Conservation (phyloP, 1,140 invertebrate species). For the Neuroterus valhalla region DNA sequence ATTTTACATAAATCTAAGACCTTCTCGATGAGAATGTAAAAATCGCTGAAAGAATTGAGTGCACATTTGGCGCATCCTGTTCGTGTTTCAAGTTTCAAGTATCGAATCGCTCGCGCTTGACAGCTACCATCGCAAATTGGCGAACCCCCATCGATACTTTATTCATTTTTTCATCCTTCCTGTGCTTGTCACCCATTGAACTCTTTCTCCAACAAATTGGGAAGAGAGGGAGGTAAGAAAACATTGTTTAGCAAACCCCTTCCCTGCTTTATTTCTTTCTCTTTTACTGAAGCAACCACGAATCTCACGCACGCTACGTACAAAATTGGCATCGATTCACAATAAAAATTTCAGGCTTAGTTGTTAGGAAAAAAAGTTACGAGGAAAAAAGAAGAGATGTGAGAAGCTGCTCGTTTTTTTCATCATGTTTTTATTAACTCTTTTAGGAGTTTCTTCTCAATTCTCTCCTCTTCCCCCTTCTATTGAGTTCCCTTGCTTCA, state of each 20-base stretch:
- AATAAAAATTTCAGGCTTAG: constrained; percentile 32
- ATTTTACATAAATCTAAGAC: neutral
- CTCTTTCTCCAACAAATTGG: neutral
- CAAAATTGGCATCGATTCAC: constrained; percentile 3
- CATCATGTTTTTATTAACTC: neutral
- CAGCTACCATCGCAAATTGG: neutral
- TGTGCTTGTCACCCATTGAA: neutral
- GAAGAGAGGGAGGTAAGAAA: neutral
- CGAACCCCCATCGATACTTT: neutral
- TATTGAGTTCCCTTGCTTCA: constrained; percentile 4
- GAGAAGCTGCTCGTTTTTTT: constrained; percentile 18
- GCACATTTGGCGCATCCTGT: neutral
- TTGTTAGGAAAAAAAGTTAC: constrained; percentile 31
- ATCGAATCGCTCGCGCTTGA: too few relatives aligned
- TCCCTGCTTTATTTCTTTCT: neutral
- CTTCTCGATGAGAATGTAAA: too few relatives aligned
- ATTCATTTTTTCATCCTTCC: neutral
- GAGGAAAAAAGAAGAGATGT: constrained; percentile 33
- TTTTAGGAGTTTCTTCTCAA: neutral
- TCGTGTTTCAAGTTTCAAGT: neutral
- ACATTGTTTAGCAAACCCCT: neutral
- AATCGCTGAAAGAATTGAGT: neutral
- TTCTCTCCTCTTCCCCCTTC: neutral
- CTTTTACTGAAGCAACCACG: neutral
- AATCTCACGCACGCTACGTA: constrained; percentile 10